Evolutionary conservation across 2,888 invertebrate species (phyloP).

Genomic region (Scaptomyza tumidula): DNA sequence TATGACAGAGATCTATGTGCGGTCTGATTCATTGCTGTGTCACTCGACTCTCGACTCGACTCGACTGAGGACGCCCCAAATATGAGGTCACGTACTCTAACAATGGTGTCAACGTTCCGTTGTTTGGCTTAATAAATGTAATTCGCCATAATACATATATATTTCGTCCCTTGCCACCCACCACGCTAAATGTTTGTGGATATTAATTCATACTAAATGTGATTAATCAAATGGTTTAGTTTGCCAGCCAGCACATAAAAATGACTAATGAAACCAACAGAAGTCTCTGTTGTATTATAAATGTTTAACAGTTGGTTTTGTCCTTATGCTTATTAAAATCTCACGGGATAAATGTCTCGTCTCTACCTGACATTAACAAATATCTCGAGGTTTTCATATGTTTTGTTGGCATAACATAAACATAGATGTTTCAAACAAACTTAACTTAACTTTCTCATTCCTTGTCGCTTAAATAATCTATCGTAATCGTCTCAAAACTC

Average conservation of each 20-base stretch:
- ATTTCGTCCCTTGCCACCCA: slow-evolving; percentile 17
- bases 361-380: slow-evolving; percentile 1
- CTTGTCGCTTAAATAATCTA: background rate
- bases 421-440: no score
- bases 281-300: slow-evolving; percentile 6
- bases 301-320: slow-evolving; percentile 3
- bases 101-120: slow-evolving; percentile 57
- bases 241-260: slow-evolving; percentile 16
- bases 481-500: background rate
- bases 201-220: slow-evolving; percentile 72
- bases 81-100: slow-evolving; percentile 65
- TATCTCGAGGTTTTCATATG: background rate
- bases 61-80: slow-evolving; percentile 20
- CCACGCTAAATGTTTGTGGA: slow-evolving; percentile 22
- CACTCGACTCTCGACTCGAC: no score
- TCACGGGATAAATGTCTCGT: background rate
- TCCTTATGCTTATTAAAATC: slow-evolving; percentile 7
- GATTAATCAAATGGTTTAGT: slow-evolving; percentile 61
- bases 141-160: slow-evolving; percentile 42
- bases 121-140: slow-evolving; percentile 75
- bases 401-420: no score
- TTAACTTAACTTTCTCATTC: no score
- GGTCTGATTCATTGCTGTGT: slow-evolving; percentile 71
- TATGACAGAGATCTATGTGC: slow-evolving; percentile 74
- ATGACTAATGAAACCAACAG: slow-evolving; percentile 41